A percentile compares a stretch with the other conserved stretches of the same genome.
phyloP scores from a whole-genome alignment of 2,888 invertebrate genomes.

The Conistra vaccinii region DNA sequence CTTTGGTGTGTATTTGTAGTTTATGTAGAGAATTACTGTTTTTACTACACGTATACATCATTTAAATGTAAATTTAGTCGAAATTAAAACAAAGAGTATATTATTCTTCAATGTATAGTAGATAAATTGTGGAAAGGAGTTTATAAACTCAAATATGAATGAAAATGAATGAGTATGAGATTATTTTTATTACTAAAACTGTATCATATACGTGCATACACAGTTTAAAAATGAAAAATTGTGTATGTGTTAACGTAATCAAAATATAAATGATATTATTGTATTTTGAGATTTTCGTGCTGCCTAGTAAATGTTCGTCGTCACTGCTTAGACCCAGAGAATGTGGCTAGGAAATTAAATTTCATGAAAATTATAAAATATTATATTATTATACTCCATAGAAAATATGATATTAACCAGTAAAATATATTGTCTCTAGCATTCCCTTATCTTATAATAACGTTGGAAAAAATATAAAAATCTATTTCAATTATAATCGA shows the following conservation, averaged over 20 bases:
- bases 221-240: conserved; percentile 23
- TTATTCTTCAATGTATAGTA: conserved; percentile 68
- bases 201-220: conserved; percentile 28
- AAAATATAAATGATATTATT: conserved; percentile 50
- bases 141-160: conserved; percentile 53
- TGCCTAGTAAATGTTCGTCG: conserved; percentile 57
- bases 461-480: conserved; percentile 36
- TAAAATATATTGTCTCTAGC: conserved; percentile 48
- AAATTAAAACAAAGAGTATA: conserved; percentile 65
- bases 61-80: conserved; percentile 59
- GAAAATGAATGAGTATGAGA: conserved; percentile 43
- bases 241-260: conserved; percentile 18
- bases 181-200: conserved; percentile 60
- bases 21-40: conserved; percentile 61
- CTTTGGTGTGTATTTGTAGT: conserved; percentile 67
- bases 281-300: conserved; percentile 50
- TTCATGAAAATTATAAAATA: conserved; percentile 34
- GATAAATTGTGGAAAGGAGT: conserved; percentile 54
- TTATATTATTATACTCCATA: conserved; percentile 46
- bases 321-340: conserved; percentile 35
- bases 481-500: conserved; percentile 40
- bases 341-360: conserved; percentile 53
- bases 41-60: conserved; percentile 60
- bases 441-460: conserved; percentile 59
- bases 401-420: conserved; percentile 43